Base-by-base conservation (phyloP, 1,140 invertebrate species). In the Thrips palmi region DNA sequence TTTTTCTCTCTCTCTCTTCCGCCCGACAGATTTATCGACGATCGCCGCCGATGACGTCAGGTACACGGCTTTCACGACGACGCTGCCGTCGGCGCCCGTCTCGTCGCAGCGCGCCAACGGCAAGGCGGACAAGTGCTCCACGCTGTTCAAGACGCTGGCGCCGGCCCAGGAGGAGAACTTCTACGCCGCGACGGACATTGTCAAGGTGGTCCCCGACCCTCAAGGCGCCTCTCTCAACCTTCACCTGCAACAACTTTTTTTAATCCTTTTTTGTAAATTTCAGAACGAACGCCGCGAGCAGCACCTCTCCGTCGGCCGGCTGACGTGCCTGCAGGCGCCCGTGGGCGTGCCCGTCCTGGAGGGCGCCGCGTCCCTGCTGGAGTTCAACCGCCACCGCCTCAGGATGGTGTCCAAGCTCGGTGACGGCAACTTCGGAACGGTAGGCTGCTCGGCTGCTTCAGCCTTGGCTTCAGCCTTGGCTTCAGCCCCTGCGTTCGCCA, bases 381-480 rank as follows among this genome's bases (percentile, higher is more conserved):
- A 83, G 57, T 74, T 88, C 53, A 79, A 81, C 36, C 65, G 83
- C 52, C 78, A 84, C 57, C 69, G 79, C 55, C 65, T 91, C 44
- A 66, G 79, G 52, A 77, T 85, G 44, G 56, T 87, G 35, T 77
- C 86, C 55, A 85, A 85, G 53, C 68, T 89, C 29, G 85, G 84
- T 36, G 82, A 87, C 59, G 83, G 84, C 41, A 73, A 76, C 45
- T 86, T 87, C 54, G 84, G 85, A 52, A 79, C 80, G 68, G 83
- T 88, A 58, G 70, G 63, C 62, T 54, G 7, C n/a, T 27, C n/a
- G n/a, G n/a, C n/a, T n/a, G n/a, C n/a, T n/a, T n/a, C n/a, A n/a
- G n/a, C n/a, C n/a, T n/a, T n/a, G n/a, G n/a, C n/a, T n/a, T n/a
- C n/a, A n/a, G n/a, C n/a, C n/a, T n/a, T n/a, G n/a, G n/a, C n/a